Percentiles rank a stretch among this genome's conserved stretches.
Evolutionary conservation across 2,113 vertebrate species (phyloP).

Genomic region (Indicator indicator): DNA sequence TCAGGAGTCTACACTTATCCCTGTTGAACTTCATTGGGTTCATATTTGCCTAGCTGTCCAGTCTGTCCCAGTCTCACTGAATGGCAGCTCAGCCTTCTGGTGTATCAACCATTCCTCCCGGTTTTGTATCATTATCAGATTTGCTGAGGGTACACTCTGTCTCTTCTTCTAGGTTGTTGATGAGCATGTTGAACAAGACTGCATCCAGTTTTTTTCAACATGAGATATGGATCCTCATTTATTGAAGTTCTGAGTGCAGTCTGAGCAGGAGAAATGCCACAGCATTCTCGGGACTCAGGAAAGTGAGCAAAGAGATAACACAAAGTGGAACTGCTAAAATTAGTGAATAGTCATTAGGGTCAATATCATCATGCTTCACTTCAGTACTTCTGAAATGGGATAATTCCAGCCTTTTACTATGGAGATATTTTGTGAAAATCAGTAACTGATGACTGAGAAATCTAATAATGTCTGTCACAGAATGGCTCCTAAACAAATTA

Average conservation of each 20-base stretch:
- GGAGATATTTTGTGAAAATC: slow-evolving; percentile 6
- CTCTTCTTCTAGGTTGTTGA: too few relatives aligned
- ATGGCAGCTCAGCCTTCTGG: too few relatives aligned
- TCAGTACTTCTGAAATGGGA: neutral
- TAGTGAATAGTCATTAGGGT: neutral
- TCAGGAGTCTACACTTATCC: too few relatives aligned
- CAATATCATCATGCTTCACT: neutral
- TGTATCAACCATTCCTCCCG: too few relatives aligned
- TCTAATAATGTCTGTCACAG: neutral
- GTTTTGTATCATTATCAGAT: too few relatives aligned
- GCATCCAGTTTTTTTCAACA: too few relatives aligned
- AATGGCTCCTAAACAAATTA: neutral
- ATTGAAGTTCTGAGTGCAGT: neutral
- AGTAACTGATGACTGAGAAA: neutral
- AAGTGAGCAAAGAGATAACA: neutral
- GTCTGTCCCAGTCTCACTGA: too few relatives aligned
- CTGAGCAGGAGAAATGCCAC: neutral
- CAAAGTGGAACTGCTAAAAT: neutral
- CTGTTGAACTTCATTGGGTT: too few relatives aligned
- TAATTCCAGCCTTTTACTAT: neutral
- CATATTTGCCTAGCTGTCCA: too few relatives aligned
- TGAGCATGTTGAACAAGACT: too few relatives aligned
- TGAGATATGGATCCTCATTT: too few relatives aligned
- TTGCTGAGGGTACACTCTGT: too few relatives aligned
- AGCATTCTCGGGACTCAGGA: neutral